Base-by-base conservation (phyloP, 2,113 vertebrate genomes). In the Ciconia boyciana region DNA sequence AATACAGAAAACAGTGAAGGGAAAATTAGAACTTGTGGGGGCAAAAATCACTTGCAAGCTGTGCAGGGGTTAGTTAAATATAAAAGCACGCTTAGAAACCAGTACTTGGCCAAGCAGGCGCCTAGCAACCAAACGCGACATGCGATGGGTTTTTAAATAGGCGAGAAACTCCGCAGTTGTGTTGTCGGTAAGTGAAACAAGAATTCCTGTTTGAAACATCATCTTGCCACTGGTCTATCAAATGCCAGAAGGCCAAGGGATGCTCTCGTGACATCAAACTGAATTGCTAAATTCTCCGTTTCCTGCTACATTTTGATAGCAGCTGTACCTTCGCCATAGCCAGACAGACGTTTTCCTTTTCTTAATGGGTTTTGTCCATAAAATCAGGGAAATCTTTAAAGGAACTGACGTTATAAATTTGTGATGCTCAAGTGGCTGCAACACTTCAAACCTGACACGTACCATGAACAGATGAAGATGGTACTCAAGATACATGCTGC, bases 51-150 rank as follows among this genome's bases (percentile, higher is more conserved):
- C 60, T 95, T 13, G 13, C 79, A 97, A 89, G 87, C 96, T 84
- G 62, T 46, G 81, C 76, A 69, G 51, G 93, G 95, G 83, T 82
- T 96, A 87, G 74, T 96, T 91, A 95, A 97, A 96, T 87, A 93
- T 70, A 94, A 91, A 87, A 81, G 61, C 29, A 69, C 8, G 14
- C 92, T 76, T 96, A 65, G 77, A 98, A 97, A 90, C 76, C 85
- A 92, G 44, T 34, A 24, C 87, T 95, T 1, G 16, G 87, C 88
- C 83, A 88, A 93, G 81, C 64, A 79, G 95, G 95, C 48, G 68
- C 97, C 93, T 97, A 98, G 98, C 97, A 98, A 98, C 94, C 76
- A 92, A 94, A 88, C 65, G 29, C 49, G 91, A 75, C 75, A 95
- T 8, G 29, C 46, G 55, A 90, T 22, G 46, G 51, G 69, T 31